Evolutionary conservation across 2,113 vertebrate genomes (phyloP), one percentile per base, ranked within the genome.

Genomic region (Ptilorrhoa leucosticta): DNA sequence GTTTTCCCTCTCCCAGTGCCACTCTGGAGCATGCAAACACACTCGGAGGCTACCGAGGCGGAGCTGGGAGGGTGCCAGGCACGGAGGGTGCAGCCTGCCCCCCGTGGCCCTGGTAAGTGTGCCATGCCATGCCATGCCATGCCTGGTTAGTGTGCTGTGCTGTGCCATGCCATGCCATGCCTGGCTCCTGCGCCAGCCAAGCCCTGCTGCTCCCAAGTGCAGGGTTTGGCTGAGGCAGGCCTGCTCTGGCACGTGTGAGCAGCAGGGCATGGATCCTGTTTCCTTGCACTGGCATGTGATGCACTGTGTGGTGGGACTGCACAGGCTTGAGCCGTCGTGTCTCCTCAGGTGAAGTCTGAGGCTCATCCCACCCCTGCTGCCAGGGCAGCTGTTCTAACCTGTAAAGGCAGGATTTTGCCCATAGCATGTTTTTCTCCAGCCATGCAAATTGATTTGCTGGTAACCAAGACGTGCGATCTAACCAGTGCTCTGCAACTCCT

Each of bases 321-420:
- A 13, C 2, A 1, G 39, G 48, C 86, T 60, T 0, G 6, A 72
- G 57, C 64, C 0, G 0, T 48, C 33, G 42, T 24, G 8, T 64
- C 79, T 82, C 47, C 72, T 53, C 7, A 19, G 30, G 24, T 56
- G 54, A 64, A 39, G 30, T 33, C 37, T 73, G 24, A 54, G 47
- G 57, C 66, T 53, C 54, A n/a, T 84, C 89, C 81, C 77, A 87
- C 28, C 26, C 57, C 53, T 66, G 50, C 76, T 90, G 68, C 47
- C 2, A 0, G 72, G 35, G 33, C 58, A 88, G 68, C 61, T 79
- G 85, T 60, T 90, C 76, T 4, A 4, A 95, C 90, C 77, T 95
- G 93, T 44, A 75, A 57, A 86, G 92, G 61, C 94, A 95, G 61
- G 90, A 90, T 78, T 93, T 89, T 87, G 65, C 92, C 77, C 37